Base-by-base conservation (phyloP, 2,888 invertebrate species). In the Pterostichus niger region DNA sequence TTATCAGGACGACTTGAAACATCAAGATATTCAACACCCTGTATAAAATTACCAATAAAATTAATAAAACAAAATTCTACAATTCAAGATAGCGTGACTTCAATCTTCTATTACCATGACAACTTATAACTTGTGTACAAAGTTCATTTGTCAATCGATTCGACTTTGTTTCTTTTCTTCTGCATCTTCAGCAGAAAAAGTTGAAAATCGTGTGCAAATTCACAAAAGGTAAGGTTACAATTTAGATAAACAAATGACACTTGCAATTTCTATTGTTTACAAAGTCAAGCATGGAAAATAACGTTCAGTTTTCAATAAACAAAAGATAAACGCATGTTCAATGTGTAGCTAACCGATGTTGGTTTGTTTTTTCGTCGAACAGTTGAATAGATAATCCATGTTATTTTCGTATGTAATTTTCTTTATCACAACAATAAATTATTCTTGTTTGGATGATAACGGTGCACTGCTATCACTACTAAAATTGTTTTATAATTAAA, bases 81-180 rank as follows among this genome's bases (percentile, higher is more conserved):
- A 40, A 9, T 7, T 7, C 5, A 40, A 71, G 68, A 71, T 71
- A 71, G 68, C 68, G 68, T 71, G 44, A 71, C 68, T 71, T 64
- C 15, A 71, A 71, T 71, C 68, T 71, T 71, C 68, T 44, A 44
- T 71, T 44, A 15, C 68, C 44, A 71, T 71, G 68, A 44, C 68
- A 71, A 71, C 68, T 71, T 44, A 13, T 71, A 71, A 71, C 68
- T 71, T 71, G 40, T 71, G 40, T 71, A 71, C 68, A 44, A 71
- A 71, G 68, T 71, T 71, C 44, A 44, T 71, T 71, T 44, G 68
- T 71, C 44, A 71, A 71, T 71, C 68, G 68, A 71, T 71, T 44
- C 24, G 15, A 10, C 44, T 64, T 64, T 44, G 68, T 71, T 71
- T 9, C 68, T 71, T 71, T 71, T 9, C 68, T 71, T 71, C 33